phyloP scores from a whole-genome alignment of 2,113 vertebrate species.

The Clarias batrachus region DNA sequence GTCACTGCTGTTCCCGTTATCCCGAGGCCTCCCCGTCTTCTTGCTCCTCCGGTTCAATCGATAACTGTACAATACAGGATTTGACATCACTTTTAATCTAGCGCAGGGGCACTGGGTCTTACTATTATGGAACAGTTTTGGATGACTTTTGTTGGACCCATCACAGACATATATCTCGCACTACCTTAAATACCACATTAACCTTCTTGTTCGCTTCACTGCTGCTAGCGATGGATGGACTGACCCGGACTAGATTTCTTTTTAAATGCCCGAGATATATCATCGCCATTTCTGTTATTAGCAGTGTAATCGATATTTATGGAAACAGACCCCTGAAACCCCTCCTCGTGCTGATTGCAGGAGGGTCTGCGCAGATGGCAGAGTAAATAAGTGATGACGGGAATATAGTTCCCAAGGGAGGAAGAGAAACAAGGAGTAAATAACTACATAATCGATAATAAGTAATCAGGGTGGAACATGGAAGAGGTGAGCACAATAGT shows the following conservation, averaged over 20 bases:
- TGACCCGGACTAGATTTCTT: background rate
- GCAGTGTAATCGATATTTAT: constrained; percentile 16
- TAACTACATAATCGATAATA: background rate
- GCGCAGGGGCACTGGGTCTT: background rate
- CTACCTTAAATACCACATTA: background rate
- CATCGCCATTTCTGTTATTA: background rate
- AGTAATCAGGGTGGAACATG: background rate
- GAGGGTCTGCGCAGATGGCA: background rate
- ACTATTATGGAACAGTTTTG: background rate
- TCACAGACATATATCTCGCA: background rate
- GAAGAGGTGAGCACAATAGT: background rate
- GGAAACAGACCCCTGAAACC: constrained; percentile 5
- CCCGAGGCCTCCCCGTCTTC: background rate
- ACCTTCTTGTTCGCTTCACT: background rate
- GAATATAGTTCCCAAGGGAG: background rate
- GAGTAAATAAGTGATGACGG: constrained; percentile 16
- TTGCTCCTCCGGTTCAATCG: background rate
- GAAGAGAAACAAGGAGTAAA: background rate
- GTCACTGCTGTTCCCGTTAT: background rate
- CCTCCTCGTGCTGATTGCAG: background rate
- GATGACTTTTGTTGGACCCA: background rate
- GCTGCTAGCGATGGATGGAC: background rate
- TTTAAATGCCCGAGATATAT: background rate
- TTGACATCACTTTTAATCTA: constrained; percentile 25
- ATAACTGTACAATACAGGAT: background rate